Conservation (phyloP, 1,140 invertebrate genomes). For the Pseudomyrmex dendroicus region DNA sequence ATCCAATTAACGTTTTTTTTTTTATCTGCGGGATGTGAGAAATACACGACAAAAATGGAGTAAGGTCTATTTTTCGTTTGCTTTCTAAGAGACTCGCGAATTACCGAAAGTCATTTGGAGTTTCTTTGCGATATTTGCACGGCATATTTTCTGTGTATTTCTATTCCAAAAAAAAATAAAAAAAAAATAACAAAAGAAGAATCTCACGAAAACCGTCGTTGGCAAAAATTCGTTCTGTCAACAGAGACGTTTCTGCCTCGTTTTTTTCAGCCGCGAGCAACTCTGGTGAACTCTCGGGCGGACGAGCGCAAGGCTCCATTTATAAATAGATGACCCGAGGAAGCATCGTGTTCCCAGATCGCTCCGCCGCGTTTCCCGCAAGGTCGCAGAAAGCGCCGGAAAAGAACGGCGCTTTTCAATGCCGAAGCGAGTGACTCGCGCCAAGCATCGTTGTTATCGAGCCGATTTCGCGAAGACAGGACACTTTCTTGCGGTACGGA, state of each 20-base stretch:
- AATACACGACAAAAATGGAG: too few relatives aligned
- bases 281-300: neutral
- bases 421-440: neutral
- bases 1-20: too few relatives aligned
- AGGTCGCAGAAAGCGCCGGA: neutral
- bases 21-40: too few relatives aligned
- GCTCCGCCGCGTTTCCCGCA: neutral
- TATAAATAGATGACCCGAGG: constrained; percentile 47
- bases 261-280: neutral
- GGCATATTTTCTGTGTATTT: too few relatives aligned
- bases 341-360: constrained; percentile 18
- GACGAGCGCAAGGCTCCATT: neutral
- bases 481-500: neutral
- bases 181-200: too few relatives aligned
- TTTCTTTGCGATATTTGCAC: too few relatives aligned
- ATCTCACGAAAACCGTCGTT: neutral
- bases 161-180: too few relatives aligned
- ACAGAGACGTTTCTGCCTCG: neutral
- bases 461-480: neutral
- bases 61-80: too few relatives aligned
- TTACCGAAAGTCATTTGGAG: too few relatives aligned
- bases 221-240: neutral
- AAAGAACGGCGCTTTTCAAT: neutral
- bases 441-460: neutral
- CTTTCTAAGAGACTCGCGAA: too few relatives aligned